Evolutionary conservation across 1,140 invertebrate genomes (phyloP), one percentile per base, ranked within the genome.

Genomic region (Copidosoma floridanum): DNA sequence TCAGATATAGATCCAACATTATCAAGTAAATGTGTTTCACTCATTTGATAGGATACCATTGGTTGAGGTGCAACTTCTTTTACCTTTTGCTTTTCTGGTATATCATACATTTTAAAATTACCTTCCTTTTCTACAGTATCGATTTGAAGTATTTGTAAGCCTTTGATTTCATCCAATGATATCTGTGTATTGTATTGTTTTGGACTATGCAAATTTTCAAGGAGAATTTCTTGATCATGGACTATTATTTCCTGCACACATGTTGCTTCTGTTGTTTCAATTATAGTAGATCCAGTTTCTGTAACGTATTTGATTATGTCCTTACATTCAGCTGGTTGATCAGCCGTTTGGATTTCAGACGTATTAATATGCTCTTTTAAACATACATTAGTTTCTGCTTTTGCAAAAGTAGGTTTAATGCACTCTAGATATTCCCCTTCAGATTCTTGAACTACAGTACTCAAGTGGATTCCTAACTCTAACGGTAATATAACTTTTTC

Each of bases 91-190:
- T 72, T 73, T 61, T 86, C 83, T 7, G 86, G 86, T 26, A 82
- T 64, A 47, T 82, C 78, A 41, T 78, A 77, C 16, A 73, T 63
- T 52, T 76, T 69, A 11, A 86, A 73, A 12, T 76, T 54, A 8
- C 79, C 81, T 75, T 88, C 86, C 68, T 81, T 84, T 71, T 87
- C 85, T 57, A 80, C 73, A 0, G 74, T 72, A 62, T 81, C 78
- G 3, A 78, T 83, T 71, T 86, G 78, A 55, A 73, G 79, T 4
- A 86, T 66, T 53, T 80, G 75, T 27, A 86, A 59, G 62, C 84
- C 70, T 65, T 80, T 78, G 56, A 83, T 73, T 3, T 79, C 69
- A 41, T 77, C 76, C 18, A 78, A 81, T 3, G 67, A 69, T 1
- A 71, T 74, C 12, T 80, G 75, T 1, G 81, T 71, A n/a, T 63